Base-by-base conservation (phyloP, 2,797 vertebrate species). In the Steatocranus sp. region DNA sequence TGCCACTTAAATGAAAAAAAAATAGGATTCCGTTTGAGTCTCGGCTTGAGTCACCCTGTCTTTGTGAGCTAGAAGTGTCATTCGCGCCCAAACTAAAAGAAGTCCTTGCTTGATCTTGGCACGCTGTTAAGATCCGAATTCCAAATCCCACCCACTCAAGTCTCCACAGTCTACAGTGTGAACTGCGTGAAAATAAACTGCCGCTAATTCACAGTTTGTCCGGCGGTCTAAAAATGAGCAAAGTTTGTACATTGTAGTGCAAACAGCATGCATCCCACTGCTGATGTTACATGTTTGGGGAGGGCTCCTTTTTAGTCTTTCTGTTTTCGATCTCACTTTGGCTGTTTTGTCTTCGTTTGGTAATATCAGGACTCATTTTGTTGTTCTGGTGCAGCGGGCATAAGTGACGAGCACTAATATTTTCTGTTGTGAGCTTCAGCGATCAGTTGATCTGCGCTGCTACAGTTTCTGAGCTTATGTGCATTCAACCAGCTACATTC, bases 221-320 rank as follows among this genome's bases (percentile, higher is more conserved):
- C 32, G 7, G 18, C 4, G 3, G 9, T 11, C 30, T 58, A n/a
- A 34, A 34, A 34, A 7, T 11, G 17, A 61, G 56, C 56, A 4
- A 3, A 32, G 27, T 7, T 32, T 34, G 15, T 30, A 56, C 14
- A 20, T 0, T 23, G 36, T 3, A 41, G 12, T 41, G 36, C n/a
- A 66, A 66, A 23, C n/a, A 41, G 20, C 36, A 15, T 1, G 61
- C 1, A 6, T 41, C 5, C 0, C n/a, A 41, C 36, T 23, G 38
- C 61, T 66, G 61, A 15, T n/a, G 56, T 61, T 61, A 3, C 30
- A 3, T 5, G 32, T 61, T 61, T 34, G 17, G 0, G 30, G 56
- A 18, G 56, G 56, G n/a, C 51, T 25, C 50, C 50, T 2, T 25
- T 51, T 38, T 27, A 27, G 12, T 27, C 25, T 54, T 23, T 14